Percentiles rank a stretch among this genome's conserved stretches.
Conservation (phyloP, 2,113 vertebrate genomes). For the Rhynchomys soricoides region DNA sequence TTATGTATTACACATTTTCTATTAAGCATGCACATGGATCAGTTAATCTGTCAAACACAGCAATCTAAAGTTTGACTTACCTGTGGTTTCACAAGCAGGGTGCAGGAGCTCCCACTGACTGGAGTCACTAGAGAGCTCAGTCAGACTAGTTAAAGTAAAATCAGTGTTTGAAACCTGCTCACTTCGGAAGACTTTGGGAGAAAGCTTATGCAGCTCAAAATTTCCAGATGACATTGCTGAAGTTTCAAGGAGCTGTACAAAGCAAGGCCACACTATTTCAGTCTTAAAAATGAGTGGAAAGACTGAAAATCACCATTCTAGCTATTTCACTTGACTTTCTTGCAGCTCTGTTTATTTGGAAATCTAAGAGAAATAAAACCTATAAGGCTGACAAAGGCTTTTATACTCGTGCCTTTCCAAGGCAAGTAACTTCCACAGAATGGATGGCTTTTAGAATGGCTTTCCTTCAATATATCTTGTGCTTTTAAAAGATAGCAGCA, state of each 20-base stretch:
- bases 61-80: constrained; percentile 81
- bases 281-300: not conserved
- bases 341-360: constrained; percentile 32
- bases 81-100: constrained; percentile 76
- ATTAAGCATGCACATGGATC: not conserved
- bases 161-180: constrained; percentile 66
- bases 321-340: constrained; percentile 8
- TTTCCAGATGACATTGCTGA: constrained; percentile 82
- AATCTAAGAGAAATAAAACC: constrained; percentile 46
- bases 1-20: not conserved
- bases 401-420: constrained; percentile 45
- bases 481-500: constrained; percentile 46
- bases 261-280: not conserved
- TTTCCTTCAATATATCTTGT: constrained; percentile 64
- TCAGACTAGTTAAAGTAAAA: constrained; percentile 74
- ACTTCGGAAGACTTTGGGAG: constrained; percentile 70
- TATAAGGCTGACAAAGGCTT: constrained; percentile 23
- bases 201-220: constrained; percentile 85
- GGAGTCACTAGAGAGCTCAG: constrained; percentile 69
- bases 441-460: constrained; percentile 30
- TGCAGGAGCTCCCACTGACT: constrained; percentile 70
- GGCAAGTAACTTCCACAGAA: constrained; percentile 43
- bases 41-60: not conserved
- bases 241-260: constrained; percentile 8
- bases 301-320: not conserved